Base-by-base conservation (phyloP, 2,113 vertebrate species). In the Boulengeromyrus knoepffleri region DNA sequence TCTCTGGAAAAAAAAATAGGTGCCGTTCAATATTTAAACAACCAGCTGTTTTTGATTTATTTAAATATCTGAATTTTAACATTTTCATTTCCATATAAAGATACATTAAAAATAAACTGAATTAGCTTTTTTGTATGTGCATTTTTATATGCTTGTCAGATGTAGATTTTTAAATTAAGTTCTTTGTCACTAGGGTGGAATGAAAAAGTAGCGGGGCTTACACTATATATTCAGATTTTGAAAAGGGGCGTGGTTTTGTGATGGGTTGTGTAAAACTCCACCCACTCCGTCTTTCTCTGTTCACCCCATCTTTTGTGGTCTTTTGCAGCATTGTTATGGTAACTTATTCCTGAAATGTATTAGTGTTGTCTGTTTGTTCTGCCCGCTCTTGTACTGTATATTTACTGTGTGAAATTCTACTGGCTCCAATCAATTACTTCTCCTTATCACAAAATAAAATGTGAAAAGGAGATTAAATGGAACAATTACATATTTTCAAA, bases 331-430 rank as follows among this genome's bases (percentile, higher is more conserved):
- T 36, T 89, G 45, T 53, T 80, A 83, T 42, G 42, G 45, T 87
- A 50, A 87, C 50, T 89, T 89, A 89, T 84, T 24, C 56, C 80
- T 50, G 19, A 49, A 77, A 36, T 80, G 66, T 80, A 42, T 89
- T 80, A 15, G 46, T 89, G 17, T 62, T 58, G n/a, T 90, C 89
- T 50, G 21, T 86, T 66, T 88, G 19, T 88, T 13, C 87, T 46
- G 83, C 74, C 21, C 89, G 39, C 77, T 90, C 90, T 91, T 85
- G 77, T 86, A 89, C 90, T 91, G 87, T 90, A 90, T 85, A 85
- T 89, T 91, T 91, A 91, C 42, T 87, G 42, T 62, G 87, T 91
- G 90, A 84, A 90, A 86, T 88, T 90, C 87, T 88, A 84, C 77
- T 88, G 74, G 87, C 70, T 88, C 53, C 39, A 84, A 88, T 90